Evolutionary conservation across 2,888 invertebrate species (phyloP), one percentile per base, ranked within the genome.

Genomic region (Oxyteleia sp.): DNA sequence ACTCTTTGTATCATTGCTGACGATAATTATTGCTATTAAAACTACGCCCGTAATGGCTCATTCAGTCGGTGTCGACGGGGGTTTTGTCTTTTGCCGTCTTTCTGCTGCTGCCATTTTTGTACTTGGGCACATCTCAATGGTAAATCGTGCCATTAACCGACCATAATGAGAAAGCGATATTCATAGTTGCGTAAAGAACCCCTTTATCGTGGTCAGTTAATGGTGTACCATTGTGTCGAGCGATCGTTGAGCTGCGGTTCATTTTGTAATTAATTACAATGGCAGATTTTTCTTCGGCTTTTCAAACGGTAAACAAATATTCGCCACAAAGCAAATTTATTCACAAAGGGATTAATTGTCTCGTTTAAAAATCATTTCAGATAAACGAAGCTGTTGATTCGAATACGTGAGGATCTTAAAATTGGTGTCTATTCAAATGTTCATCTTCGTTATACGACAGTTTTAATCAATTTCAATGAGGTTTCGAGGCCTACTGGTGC

Each of bases 11-110:
- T 80, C 83, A 82, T 86, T 83, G 87, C 89, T 89, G 90, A 84
- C 90, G 92, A 92, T 92, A 92, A 92, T 93, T 92, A 92, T 92
- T 91, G 90, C 90, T 91, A 90, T 90, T 89, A 88, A 88, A 82
- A 81, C 87, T 85, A 88, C 85, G 78, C 84, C 87, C 89, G 89
- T 92, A 93, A 93, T 93, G 92, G 92, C 92, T 93, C 93, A 93
- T 93, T 92, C 92, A 91, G 90, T 74, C 72, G 86, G 89, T 90
- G 89, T 91, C 89, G 90, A 86, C 86, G 61, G 68, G 76, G 85
- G 82, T 86, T 85, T 86, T 85, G 87, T 88, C 87, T 84, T n/a
- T 89, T 87, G 76, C 61, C 84, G 80, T 63, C 63, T 63, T 81
- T 82, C 57, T 61, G 43, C 72, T 43, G 61, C 49, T 76, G 57